These are phyloP conservation scores for Lasius fuliginosus DNA, from an alignment of 2,888 invertebrate species.

Conservation along the genomic window DNA sequence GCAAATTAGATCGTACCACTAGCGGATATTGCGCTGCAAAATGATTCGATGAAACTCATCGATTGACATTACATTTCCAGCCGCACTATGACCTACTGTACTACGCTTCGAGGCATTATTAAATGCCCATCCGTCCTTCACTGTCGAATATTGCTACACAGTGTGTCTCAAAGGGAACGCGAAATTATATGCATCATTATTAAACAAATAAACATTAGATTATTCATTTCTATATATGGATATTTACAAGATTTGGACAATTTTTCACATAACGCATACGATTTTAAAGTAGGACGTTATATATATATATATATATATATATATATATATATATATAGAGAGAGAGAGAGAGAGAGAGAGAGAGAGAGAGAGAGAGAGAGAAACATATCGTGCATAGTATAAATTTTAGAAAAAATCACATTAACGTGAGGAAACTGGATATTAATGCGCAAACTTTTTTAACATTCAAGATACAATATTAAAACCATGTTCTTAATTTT, in stretches of 20 bases:
- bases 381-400: not conserved
- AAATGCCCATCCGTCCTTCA: conserved; percentile 42
- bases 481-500: not conserved
- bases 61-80: conserved; percentile 53
- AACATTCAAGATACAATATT: not conserved
- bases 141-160: conserved; percentile 23
- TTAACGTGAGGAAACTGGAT: not conserved
- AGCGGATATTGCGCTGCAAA: conserved; percentile 51
- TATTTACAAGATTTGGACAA: not conserved
- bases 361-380: not conserved
- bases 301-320: no score
- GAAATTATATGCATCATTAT: not conserved
- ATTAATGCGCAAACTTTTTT: not conserved
- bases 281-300: not conserved
- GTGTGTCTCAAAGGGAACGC: conserved; percentile 32
- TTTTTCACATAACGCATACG: not conserved
- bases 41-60: conserved; percentile 56
- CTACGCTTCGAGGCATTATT: conserved; percentile 48
- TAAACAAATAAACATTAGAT: not conserved
- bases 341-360: not conserved
- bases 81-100: conserved; percentile 54
- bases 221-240: not conserved
- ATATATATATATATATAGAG: no score
- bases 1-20: conserved; percentile 54
- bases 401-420: not conserved